Percentiles rank a stretch among this genome's conserved stretches.
Evolutionary conservation across 2,888 invertebrate genomes (phyloP).

Genomic region (Caenorhabditis becei): DNA sequence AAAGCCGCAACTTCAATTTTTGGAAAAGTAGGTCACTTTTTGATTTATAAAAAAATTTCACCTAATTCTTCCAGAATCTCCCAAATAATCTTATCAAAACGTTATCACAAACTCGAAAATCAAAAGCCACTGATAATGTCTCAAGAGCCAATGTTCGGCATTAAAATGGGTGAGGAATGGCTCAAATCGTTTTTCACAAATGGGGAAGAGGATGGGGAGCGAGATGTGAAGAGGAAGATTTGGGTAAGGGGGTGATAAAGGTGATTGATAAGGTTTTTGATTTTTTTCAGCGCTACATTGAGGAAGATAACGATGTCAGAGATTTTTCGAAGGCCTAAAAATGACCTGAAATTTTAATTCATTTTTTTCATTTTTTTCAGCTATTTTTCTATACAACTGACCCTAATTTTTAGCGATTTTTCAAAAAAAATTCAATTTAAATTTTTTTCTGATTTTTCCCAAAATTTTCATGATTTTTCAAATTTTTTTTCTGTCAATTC

Average conservation of each 20-base stretch:
- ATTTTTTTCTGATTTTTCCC: too few relatives aligned
- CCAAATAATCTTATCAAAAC: not conserved
- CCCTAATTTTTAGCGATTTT: too few relatives aligned
- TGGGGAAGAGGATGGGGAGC: not conserved
- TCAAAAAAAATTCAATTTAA: too few relatives aligned
- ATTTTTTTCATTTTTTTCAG: too few relatives aligned
- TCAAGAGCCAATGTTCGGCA: not conserved
- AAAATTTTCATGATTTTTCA: too few relatives aligned
- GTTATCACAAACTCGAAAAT: not conserved
- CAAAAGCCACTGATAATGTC: not conserved
- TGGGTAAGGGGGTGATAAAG: not conserved
- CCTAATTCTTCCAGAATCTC: not conserved
- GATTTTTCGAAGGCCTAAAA: not conserved
- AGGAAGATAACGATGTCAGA: not conserved
- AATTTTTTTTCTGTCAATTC: too few relatives aligned
- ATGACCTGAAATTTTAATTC: not conserved
- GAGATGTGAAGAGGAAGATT: not conserved
- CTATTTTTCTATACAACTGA: too few relatives aligned
- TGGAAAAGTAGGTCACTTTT: slow-evolving; percentile 5
- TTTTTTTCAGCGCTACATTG: not conserved
- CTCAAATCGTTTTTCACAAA: not conserved
- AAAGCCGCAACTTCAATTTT: not conserved
- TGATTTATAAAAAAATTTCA: not conserved
- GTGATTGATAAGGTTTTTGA: not conserved
- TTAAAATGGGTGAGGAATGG: not conserved